Percentiles rank a stretch among this genome's conserved stretches.
phyloP scores from a whole-genome alignment of 2,113 vertebrate species.

The Tragelaphus imberbis region DNA sequence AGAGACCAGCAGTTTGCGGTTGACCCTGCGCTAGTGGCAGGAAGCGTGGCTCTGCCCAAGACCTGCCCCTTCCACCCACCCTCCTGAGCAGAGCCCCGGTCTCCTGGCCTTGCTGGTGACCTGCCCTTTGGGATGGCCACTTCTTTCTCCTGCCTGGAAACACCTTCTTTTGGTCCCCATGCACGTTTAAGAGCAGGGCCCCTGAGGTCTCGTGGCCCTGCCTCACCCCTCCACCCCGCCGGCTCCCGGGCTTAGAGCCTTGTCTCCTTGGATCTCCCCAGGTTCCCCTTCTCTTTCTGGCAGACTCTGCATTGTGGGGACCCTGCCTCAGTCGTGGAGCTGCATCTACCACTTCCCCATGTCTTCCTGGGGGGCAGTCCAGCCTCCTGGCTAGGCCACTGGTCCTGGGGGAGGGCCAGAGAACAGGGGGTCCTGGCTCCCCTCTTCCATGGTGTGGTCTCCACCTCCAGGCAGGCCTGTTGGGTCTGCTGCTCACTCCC shows the following conservation, averaged over 20 bases:
- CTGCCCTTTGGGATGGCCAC: not conserved
- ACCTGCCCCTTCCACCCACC: not conserved
- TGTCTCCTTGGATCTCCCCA: not conserved
- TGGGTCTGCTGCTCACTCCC: not conserved
- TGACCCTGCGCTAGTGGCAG: not conserved
- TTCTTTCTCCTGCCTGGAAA: not conserved
- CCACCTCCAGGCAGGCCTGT: not conserved
- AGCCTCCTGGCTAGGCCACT: not conserved
- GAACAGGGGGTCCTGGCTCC: not conserved
- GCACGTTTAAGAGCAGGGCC: not conserved
- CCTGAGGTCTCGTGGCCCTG: not conserved
- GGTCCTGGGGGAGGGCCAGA: not conserved
- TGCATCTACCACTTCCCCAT: fast-evolving
- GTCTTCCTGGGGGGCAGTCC: not conserved
- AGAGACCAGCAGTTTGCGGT: not conserved
- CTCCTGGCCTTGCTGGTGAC: no score
- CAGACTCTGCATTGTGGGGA: not conserved
- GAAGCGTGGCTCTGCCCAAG: not conserved
- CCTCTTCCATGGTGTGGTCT: no score
- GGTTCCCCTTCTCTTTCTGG: not conserved
- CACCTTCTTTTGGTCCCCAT: not conserved
- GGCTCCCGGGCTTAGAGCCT: not conserved
- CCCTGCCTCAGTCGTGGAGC: not conserved
- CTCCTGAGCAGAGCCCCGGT: fast-evolving
- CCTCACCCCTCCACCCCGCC: not conserved